These are phyloP conservation scores for Rousettus madagascariensis DNA, from an alignment of 2,797 vertebrate species.

Conservation along the genomic window DNA sequence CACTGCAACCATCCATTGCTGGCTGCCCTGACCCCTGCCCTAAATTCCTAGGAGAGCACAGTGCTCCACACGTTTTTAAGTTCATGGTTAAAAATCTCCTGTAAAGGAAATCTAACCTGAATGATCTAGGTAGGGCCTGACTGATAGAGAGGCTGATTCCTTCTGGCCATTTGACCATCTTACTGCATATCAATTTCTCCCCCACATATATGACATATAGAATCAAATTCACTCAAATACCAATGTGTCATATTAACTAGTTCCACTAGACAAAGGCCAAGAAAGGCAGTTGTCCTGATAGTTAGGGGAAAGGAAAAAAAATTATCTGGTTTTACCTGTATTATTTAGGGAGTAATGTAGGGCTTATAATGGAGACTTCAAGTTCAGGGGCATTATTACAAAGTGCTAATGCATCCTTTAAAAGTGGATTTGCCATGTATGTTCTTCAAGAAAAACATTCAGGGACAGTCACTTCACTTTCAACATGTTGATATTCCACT, in stretches of 20 bases:
- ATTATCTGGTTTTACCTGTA: background rate
- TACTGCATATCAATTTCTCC: background rate
- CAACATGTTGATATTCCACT: background rate
- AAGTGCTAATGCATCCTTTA: background rate
- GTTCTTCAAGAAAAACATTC: slow-evolving; percentile 37
- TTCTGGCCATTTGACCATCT: background rate
- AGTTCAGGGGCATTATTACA: background rate
- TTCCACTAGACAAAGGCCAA: background rate
- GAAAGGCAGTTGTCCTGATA: background rate
- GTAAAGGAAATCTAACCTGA: background rate
- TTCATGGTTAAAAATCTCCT: background rate
- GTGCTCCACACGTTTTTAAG: accelerated
- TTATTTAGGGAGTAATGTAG: background rate
- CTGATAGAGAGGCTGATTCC: background rate
- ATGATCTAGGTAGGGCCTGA: background rate
- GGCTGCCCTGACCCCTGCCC: background rate
- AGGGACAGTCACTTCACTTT: slow-evolving; percentile 17
- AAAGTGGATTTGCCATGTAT: background rate
- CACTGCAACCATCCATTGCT: background rate
- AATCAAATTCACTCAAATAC: background rate
- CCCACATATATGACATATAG: background rate
- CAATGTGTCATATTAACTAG: background rate
- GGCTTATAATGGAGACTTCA: background rate
- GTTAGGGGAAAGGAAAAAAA: background rate
- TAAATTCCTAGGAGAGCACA: background rate